A percentile compares a stretch with the other conserved stretches of the same genome.
Conservation (phyloP, 2,113 vertebrate genomes). For the Sylvilagus bachmani region DNA sequence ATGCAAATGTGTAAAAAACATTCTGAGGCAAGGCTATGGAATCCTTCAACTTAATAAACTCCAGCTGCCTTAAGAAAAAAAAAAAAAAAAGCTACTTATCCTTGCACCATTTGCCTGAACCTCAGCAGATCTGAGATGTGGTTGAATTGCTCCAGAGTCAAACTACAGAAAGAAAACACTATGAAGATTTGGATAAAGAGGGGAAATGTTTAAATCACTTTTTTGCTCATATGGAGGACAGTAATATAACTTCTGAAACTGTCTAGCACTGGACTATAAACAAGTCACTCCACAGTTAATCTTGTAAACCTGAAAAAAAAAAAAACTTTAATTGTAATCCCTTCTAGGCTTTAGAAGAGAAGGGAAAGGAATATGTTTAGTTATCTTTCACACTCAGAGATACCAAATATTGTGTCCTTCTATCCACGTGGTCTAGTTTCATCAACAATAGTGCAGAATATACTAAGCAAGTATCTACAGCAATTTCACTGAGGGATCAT, state of each 20-base stretch:
- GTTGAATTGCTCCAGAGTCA: slow-evolving; percentile 43
- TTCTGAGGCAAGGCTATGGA: slow-evolving; percentile 63
- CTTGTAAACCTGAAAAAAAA: slow-evolving; percentile 49
- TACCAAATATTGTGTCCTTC: neutral
- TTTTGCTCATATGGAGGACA: slow-evolving; percentile 63
- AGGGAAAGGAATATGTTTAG: neutral
- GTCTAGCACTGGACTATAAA: neutral
- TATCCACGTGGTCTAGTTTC: neutral
- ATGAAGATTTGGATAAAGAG: neutral
- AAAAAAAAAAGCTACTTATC: neutral
- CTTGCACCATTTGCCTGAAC: slow-evolving; percentile 44
- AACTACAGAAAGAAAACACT: slow-evolving; percentile 47
- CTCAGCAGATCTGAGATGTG: slow-evolving; percentile 53
- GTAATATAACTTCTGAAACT: slow-evolving; percentile 11
- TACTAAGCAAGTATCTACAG: neutral
- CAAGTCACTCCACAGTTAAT: slow-evolving; percentile 15
- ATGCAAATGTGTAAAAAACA: slow-evolving; percentile 65
- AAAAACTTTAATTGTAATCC: neutral
- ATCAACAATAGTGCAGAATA: neutral
- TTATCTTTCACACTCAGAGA: slow-evolving; percentile 19
- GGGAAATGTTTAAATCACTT: slow-evolving; percentile 60
- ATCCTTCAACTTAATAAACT: slow-evolving; percentile 70
- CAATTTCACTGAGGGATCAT: neutral
- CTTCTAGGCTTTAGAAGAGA: slow-evolving; percentile 56
- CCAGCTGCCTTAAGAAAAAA: slow-evolving; percentile 41